phyloP scores from a whole-genome alignment of 2,888 invertebrate species.

The Oithona nana region DNA sequence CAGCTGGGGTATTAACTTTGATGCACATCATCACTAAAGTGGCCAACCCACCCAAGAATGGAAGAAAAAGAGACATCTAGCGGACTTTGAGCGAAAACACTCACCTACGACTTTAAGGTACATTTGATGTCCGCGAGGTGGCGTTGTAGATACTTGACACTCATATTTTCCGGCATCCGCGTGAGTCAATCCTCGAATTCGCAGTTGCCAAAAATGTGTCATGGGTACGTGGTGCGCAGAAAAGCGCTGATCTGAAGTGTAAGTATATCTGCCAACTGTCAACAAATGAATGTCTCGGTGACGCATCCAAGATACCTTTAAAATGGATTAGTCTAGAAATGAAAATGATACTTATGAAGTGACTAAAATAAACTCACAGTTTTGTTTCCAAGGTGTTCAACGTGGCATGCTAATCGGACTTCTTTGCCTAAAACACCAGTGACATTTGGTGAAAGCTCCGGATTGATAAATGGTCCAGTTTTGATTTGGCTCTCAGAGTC shows the following conservation, averaged over 20 bases:
- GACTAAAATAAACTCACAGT: neutral
- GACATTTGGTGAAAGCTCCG: neutral
- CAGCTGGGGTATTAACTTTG: too few species aligned
- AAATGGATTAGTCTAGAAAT: neutral
- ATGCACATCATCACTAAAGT: too few species aligned
- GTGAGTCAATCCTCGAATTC: conserved; percentile 19
- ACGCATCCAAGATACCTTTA: conserved; percentile 19
- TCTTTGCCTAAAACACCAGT: conserved; percentile 9
- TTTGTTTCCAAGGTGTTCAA: neutral
- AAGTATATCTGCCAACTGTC: conserved; percentile 18
- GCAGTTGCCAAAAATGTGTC: conserved; percentile 19
- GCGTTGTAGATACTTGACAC: conserved; percentile 21
- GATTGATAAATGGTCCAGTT: neutral
- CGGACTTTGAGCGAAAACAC: neutral
- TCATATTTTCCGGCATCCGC: conserved; percentile 20
- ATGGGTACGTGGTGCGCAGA: conserved; percentile 9
- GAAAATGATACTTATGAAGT: neutral
- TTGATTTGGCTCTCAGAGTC: neutral
- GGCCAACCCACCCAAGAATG: too few species aligned
- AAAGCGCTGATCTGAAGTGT: conserved; percentile 18
- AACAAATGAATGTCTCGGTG: conserved; percentile 19
- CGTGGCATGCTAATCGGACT: conserved; percentile 1
- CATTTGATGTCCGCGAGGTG: conserved; percentile 20
- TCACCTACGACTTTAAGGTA: conserved; percentile 20
- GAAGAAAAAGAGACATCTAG: too few species aligned